These are phyloP conservation scores for Turnix velox DNA, from an alignment of 2,113 vertebrate genomes.

Conservation along the genomic window DNA sequence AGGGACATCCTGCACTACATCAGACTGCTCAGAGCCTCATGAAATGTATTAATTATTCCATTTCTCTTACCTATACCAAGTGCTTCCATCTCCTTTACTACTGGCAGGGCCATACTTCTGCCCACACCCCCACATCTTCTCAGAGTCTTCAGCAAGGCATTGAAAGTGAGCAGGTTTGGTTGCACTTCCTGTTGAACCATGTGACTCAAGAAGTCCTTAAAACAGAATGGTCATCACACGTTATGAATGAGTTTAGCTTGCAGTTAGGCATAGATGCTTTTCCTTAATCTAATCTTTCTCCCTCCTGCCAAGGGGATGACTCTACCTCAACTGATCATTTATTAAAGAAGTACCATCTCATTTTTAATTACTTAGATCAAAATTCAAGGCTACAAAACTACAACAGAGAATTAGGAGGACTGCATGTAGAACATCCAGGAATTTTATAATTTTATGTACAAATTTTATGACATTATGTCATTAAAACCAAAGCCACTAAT, in stretches of 20 bases:
- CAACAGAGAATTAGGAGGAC: background rate
- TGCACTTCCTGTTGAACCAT: constrained; percentile 86
- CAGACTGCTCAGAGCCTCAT: no score
- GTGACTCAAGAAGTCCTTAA: constrained; percentile 85
- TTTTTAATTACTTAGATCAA: background rate
- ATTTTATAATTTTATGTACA: fast-evolving
- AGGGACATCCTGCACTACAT: no score
- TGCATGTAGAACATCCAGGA: background rate
- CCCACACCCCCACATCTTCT: constrained; percentile 73
- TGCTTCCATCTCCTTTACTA: constrained; percentile 88
- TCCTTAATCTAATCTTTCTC: background rate
- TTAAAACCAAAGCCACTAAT: background rate
- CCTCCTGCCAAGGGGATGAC: background rate
- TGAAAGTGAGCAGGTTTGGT: constrained; percentile 89
- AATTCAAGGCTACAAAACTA: background rate
- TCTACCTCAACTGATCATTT: background rate
- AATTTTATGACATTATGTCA: background rate
- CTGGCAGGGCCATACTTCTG: constrained; percentile 58
- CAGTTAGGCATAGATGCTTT: background rate
- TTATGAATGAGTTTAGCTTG: background rate
- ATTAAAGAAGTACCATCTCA: background rate
- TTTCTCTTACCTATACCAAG: constrained; percentile 79
- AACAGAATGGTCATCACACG: background rate
- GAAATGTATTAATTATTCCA: background rate
- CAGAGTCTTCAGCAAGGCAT: constrained; percentile 80